phyloP scores from a whole-genome alignment of 2,113 vertebrate species.

The Epinephelus lanceolatus region DNA sequence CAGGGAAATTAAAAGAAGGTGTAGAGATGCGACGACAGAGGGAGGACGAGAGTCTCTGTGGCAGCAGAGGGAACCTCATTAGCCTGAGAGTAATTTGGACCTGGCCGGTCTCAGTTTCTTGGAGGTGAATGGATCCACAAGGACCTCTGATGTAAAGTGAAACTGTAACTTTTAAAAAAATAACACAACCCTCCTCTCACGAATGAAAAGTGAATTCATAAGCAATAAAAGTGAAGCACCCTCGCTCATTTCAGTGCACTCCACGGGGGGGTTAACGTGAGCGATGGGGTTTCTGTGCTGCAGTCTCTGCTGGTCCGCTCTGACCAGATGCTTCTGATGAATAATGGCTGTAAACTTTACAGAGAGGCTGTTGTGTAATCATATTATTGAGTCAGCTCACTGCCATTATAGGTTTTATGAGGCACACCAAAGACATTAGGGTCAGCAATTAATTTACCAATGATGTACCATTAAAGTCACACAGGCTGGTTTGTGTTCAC shows the following conservation, averaged over 20 bases:
- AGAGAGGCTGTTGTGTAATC: background rate
- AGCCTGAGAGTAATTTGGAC: no score
- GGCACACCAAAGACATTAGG: background rate
- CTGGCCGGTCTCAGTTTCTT: no score
- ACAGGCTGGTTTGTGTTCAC: no score
- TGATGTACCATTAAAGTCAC: no score
- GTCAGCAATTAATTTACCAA: background rate
- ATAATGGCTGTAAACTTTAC: background rate
- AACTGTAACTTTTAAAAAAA: background rate
- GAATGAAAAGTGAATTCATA: slow-evolving; percentile 8
- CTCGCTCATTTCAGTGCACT: no score
- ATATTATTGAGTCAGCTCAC: background rate
- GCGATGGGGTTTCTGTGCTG: background rate
- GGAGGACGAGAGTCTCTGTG: no score
- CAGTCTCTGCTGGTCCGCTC: background rate
- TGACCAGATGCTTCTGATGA: background rate
- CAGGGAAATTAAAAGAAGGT: no score
- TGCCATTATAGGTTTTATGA: background rate
- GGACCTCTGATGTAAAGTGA: background rate
- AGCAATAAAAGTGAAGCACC: background rate
- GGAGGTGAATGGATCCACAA: background rate
- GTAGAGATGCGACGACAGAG: no score
- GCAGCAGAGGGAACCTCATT: no score
- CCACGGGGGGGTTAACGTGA: no score
- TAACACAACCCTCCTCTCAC: background rate